Evolutionary conservation across 2,797 vertebrate genomes (phyloP), one percentile per base, ranked within the genome.

Genomic region (Aldrovandia affinis): DNA sequence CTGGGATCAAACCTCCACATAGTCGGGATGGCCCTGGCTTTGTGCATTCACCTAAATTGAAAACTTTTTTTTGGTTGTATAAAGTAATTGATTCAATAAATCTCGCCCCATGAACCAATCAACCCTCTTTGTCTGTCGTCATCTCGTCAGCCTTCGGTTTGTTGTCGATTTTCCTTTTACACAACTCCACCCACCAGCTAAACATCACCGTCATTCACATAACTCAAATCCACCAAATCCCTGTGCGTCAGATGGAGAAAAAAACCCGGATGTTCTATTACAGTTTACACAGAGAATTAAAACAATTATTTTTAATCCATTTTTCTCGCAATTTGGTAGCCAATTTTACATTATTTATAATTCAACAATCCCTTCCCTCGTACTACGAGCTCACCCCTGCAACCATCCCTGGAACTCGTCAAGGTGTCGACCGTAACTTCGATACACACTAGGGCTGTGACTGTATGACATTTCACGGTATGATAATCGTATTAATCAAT

Each of bases 1-100:
- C 93, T 95, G 96, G 95, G 96, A 96, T 96, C 95, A 95, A 90
- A 94, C 87, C 87, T 86, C 86, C 86, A 89, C 92, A 91, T 90
- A 90, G 93, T 92, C 90, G 84, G 89, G 83, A n/a, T 89, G 52
- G 78, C 81, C 57, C 78, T 84, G 90, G 88, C 93, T 93, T 89
- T 93, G 92, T 89, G 86, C 85, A 80, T 81, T 86, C 90, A 92
- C 90, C 78, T 33, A 88, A 89, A 91, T 18, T 52, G 50, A 75
- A 78, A 20, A 63, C 59, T 5, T 39, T 87, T 87, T 90, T 94
- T 94, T 93, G 94, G 89, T 93, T 95, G 94, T 95, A 94, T 92
- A 95, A 91, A 92, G 89, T 88, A 91, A 88, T 86, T 88, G 84
- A 93, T 91, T 88, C 86, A 95, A 93, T 94, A 95, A 96, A 96